phyloP scores from a whole-genome alignment of 2,113 vertebrate genomes.

The Gnathonemus echidnorhynchus region DNA sequence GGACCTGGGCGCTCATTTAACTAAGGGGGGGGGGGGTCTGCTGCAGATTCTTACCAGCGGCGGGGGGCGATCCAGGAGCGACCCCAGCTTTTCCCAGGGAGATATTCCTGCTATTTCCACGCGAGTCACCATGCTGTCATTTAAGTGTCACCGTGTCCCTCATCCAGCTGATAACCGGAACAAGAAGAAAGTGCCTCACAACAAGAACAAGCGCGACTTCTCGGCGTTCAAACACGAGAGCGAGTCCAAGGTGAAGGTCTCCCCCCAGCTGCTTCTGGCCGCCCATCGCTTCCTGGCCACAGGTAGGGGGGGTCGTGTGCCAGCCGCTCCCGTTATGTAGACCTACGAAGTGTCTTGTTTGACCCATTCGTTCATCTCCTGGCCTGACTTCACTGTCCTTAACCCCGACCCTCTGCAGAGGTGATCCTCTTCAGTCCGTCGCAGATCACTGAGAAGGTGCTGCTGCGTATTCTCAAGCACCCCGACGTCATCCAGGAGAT shows the following conservation, averaged over 20 bases:
- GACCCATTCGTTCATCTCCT: not conserved
- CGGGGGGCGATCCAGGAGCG: not conserved
- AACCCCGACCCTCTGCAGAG: slow-evolving; percentile 53
- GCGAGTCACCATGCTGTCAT: not conserved
- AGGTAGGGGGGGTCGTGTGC: slow-evolving; percentile 57
- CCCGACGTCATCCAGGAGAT: slow-evolving; percentile 89
- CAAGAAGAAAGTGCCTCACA: slow-evolving; percentile 73
- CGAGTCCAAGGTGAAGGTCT: slow-evolving; percentile 88
- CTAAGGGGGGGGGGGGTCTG: not conserved
- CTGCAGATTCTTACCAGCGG: not conserved
- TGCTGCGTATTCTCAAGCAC: slow-evolving; percentile 84
- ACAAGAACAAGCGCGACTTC: slow-evolving; percentile 83
- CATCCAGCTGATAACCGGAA: slow-evolving; percentile 80
- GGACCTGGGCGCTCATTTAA: not conserved
- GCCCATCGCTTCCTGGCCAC: slow-evolving; percentile 92
- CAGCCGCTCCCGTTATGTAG: not conserved
- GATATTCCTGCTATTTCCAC: not conserved
- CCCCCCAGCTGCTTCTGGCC: slow-evolving; percentile 88
- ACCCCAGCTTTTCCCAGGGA: not conserved
- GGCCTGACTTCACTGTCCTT: not conserved
- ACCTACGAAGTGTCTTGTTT: not conserved
- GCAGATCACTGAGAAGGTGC: slow-evolving; percentile 84
- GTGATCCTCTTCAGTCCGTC: slow-evolving; percentile 72
- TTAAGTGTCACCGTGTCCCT: not conserved
- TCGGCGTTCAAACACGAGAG: slow-evolving; percentile 86